Conservation (phyloP, 2,888 invertebrate species). For the Noctua janthe region DNA sequence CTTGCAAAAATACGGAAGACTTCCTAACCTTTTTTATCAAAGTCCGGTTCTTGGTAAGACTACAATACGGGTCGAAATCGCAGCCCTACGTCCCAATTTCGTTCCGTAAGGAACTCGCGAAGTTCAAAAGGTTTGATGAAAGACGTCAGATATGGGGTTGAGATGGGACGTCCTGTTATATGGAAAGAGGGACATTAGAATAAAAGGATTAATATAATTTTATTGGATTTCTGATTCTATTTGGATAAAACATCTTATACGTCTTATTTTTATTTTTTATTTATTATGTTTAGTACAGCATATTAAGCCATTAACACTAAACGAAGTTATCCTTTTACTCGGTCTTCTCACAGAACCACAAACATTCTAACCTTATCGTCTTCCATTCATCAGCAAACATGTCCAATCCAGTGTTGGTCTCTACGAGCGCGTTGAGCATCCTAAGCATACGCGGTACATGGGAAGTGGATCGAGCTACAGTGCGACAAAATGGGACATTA, state of each 20-base stretch:
- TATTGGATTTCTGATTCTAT: neutral
- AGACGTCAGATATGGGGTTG: constrained; percentile 26
- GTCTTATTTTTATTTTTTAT: too few relatives aligned
- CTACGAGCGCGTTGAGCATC: too few relatives aligned
- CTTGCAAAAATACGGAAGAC: constrained; percentile 20
- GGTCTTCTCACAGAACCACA: too few relatives aligned
- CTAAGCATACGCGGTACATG: too few relatives aligned
- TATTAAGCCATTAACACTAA: too few relatives aligned
- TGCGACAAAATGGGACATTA: too few relatives aligned
- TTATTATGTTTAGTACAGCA: too few relatives aligned
- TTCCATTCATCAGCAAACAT: too few relatives aligned
- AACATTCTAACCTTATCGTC: too few relatives aligned
- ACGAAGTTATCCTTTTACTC: too few relatives aligned
- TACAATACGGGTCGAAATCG: constrained; percentile 42
- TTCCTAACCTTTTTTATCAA: constrained; percentile 42
- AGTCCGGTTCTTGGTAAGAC: constrained; percentile 9
- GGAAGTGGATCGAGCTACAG: too few relatives aligned
- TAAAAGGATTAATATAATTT: constrained; percentile 6
- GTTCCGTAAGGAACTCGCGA: constrained; percentile 29
- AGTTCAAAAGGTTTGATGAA: constrained; percentile 49
- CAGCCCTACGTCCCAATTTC: constrained; percentile 25
- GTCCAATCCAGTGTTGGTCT: too few relatives aligned
- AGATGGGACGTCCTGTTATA: neutral
- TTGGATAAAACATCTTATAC: neutral
- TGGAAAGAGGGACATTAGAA: neutral